Conservation (phyloP, 2,888 invertebrate genomes). For the Hofmannophila pseudospretella region DNA sequence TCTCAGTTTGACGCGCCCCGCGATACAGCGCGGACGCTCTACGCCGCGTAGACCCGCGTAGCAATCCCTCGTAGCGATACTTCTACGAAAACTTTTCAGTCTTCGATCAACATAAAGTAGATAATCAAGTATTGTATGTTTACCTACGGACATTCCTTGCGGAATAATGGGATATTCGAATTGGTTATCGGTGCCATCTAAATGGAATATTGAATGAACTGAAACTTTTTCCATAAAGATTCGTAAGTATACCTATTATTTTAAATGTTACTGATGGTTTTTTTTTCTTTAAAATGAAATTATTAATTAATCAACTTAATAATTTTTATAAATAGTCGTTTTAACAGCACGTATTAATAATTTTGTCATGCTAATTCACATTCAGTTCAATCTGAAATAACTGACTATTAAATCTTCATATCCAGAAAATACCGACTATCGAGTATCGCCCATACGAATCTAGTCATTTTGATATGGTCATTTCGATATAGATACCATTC, state of each 20-base stretch:
- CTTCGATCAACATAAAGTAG: not conserved
- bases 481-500: no score
- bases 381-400: no score
- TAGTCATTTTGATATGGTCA: no score
- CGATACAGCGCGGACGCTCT: conserved; percentile 57
- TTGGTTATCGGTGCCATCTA: conserved; percentile 10
- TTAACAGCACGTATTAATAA: no score
- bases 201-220: conserved; percentile 25
- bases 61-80: conserved; percentile 31
- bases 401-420: no score
- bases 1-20: conserved; percentile 63
- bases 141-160: not conserved
- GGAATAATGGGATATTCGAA: not conserved
- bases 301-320: not conserved
- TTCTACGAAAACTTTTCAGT: conserved; percentile 33
- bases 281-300: not conserved
- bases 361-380: no score
- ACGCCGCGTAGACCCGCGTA: conserved; percentile 39
- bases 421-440: no score
- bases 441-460: no score
- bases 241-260: conserved; percentile 63
- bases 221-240: conserved; percentile 36
- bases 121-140: not conserved
- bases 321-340: not conserved
- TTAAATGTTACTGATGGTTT: conserved; percentile 5